Evolutionary conservation across 2,888 invertebrate species (phyloP).

Genomic region (Eupithecia vulgata): DNA sequence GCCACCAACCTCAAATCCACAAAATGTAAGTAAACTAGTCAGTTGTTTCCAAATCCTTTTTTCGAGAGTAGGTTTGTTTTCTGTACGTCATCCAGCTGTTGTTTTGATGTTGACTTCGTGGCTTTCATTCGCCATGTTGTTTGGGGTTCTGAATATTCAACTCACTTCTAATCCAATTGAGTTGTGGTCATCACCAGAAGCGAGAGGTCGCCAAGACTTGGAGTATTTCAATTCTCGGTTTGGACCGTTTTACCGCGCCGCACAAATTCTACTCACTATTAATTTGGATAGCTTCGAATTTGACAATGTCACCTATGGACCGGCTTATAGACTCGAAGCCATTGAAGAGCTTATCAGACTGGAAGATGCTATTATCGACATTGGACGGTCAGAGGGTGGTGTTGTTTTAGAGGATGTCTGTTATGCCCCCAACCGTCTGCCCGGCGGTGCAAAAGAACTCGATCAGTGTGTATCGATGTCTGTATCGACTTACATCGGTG

Average conservation of each 20-base stretch:
- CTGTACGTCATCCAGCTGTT: constrained; percentile 87
- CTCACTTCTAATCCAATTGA: constrained; percentile 96
- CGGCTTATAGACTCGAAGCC: constrained; percentile 91
- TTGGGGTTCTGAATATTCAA: constrained; percentile 87
- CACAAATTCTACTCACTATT: constrained; percentile 92
- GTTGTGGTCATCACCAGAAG: constrained; percentile 94
- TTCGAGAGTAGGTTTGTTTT: constrained; percentile 76
- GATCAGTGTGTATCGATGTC: constrained; percentile 90
- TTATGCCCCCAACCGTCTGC: constrained; percentile 90
- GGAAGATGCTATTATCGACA: constrained; percentile 86
- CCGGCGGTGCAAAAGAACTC: constrained; percentile 80
- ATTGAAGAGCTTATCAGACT: constrained; percentile 88
- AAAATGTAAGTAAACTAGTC: constrained; percentile 52
- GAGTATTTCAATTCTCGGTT: constrained; percentile 94
- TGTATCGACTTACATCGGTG: constrained; percentile 83
- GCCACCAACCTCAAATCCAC: constrained; percentile 19
- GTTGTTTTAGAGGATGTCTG: constrained; percentile 86
- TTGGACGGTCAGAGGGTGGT: constrained; percentile 82
- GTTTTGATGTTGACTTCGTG: constrained; percentile 87
- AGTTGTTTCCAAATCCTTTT: constrained; percentile 63
- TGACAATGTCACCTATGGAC: constrained; percentile 86
- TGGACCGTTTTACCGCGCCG: constrained; percentile 93
- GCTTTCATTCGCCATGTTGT: constrained; percentile 83
- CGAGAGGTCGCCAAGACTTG: constrained; percentile 92
- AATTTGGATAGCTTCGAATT: constrained; percentile 72